Percentiles rank a stretch among this genome's conserved stretches.
phyloP scores from a whole-genome alignment of 2,797 vertebrate genomes.

The Heterohyrax brucei region DNA sequence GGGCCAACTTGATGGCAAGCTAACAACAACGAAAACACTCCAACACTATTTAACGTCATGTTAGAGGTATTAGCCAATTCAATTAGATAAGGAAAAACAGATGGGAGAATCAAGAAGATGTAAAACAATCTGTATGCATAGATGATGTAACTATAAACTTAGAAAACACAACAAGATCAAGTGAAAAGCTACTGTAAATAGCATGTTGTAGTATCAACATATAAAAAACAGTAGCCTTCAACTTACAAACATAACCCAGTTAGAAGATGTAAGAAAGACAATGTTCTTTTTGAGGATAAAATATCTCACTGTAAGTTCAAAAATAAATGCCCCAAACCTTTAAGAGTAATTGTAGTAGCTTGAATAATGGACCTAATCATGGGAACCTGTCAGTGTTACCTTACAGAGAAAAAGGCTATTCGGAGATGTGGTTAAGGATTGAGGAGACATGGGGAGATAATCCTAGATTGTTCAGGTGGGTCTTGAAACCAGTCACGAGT shows the following conservation, averaged over 20 bases:
- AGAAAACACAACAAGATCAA: background rate
- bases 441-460: background rate
- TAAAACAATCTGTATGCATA: conserved; percentile 1
- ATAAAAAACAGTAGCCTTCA: background rate
- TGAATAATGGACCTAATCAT: background rate
- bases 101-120: background rate
- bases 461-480: background rate
- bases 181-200: conserved; percentile 6
- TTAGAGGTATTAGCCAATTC: background rate
- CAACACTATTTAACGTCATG: background rate
- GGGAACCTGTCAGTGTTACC: background rate
- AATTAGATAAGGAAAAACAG: conserved; percentile 1
- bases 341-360: background rate
- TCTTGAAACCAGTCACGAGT: conserved; percentile 11
- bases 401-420: background rate
- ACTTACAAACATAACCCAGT: conserved; percentile 21
- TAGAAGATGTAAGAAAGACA: conserved; percentile 29
- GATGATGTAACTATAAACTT: conserved; percentile 27
- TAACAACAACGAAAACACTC: no score
- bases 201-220: conserved; percentile 16
- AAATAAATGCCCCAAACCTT: background rate
- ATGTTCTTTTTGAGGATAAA: conserved; percentile 12
- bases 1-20: no score
- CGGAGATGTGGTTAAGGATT: background rate
- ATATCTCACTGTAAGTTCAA: conserved; percentile 30